phyloP scores from a whole-genome alignment of 1,140 invertebrate genomes.

The Drosophila parvula region DNA sequence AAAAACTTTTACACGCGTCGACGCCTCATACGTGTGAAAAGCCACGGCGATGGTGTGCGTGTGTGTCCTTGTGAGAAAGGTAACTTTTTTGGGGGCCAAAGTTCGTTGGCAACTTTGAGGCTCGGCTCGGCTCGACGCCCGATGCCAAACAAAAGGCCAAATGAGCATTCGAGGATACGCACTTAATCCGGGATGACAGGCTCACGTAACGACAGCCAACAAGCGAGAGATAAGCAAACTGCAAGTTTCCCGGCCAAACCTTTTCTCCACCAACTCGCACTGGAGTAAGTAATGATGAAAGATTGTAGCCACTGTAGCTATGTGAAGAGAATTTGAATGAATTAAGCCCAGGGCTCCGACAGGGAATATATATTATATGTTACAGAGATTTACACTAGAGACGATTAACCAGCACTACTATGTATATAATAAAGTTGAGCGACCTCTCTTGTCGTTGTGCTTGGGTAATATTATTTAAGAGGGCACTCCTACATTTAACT shows the following conservation, averaged over 20 bases:
- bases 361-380: not conserved
- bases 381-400: not conserved
- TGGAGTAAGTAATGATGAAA: conserved; percentile 58
- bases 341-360: not conserved
- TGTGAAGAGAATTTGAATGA: conserved; percentile 50
- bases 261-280: conserved; percentile 28
- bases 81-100: conserved; percentile 67
- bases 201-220: conserved; percentile 64
- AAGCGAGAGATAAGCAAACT: conserved; percentile 69
- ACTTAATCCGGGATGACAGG: conserved; percentile 75
- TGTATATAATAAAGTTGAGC: not conserved
- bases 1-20: conserved; percentile 78
- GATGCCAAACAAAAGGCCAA: conserved; percentile 61
- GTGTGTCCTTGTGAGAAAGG: conserved; percentile 42
- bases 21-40: conserved; percentile 65
- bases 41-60: not conserved
- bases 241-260: conserved; percentile 49
- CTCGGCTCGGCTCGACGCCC: conserved; percentile 16
- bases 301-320: conserved; percentile 46
- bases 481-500: not conserved
- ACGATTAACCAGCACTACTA: not conserved
- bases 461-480: not conserved
- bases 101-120: conserved; percentile 35
- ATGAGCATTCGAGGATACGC: conserved; percentile 60
- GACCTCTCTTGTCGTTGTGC: not conserved